Percentiles rank a stretch among this genome's conserved stretches.
phyloP scores from a whole-genome alignment of 2,888 invertebrate species.

The Tachina grossa region DNA sequence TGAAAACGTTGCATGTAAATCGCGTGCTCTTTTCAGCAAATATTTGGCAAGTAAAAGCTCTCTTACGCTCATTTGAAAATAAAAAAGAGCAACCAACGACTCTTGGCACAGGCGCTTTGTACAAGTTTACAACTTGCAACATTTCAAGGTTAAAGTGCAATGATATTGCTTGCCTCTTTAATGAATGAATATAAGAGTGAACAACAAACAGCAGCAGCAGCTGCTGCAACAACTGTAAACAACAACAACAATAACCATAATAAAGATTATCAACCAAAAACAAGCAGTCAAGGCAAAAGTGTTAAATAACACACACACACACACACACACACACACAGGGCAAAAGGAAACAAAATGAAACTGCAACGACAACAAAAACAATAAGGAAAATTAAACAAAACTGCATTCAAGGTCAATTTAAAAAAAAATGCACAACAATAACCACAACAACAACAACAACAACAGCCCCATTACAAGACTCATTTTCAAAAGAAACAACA shows the following conservation, averaged over 20 bases:
- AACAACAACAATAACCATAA: slow-evolving; percentile 49
- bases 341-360: slow-evolving; percentile 42
- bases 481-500: slow-evolving; percentile 14
- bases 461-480: slow-evolving; percentile 1
- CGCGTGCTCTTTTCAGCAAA: slow-evolving; percentile 48
- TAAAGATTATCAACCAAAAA: slow-evolving; percentile 51
- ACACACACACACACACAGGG: slow-evolving; percentile 2
- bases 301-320: slow-evolving; percentile 45
- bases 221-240: slow-evolving; percentile 5
- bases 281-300: slow-evolving; percentile 41
- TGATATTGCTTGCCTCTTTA: slow-evolving; percentile 75
- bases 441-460: slow-evolving; percentile 9
- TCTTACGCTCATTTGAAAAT: neutral
- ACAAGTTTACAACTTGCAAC: slow-evolving; percentile 62
- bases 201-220: neutral
- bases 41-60: slow-evolving; percentile 2
- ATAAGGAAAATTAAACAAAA: slow-evolving; percentile 1
- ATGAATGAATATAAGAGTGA: slow-evolving; percentile 26
- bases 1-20: slow-evolving; percentile 16
- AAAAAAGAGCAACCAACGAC: neutral
- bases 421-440: slow-evolving; percentile 37
- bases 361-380: slow-evolving; percentile 29
- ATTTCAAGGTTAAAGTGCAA: slow-evolving; percentile 83
- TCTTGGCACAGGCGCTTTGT: slow-evolving; percentile 73
- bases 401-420: slow-evolving; percentile 70